A percentile compares a stretch with the other conserved stretches of the same genome.
Conservation (phyloP, 2,113 vertebrate species). For the Albula goreensis region DNA sequence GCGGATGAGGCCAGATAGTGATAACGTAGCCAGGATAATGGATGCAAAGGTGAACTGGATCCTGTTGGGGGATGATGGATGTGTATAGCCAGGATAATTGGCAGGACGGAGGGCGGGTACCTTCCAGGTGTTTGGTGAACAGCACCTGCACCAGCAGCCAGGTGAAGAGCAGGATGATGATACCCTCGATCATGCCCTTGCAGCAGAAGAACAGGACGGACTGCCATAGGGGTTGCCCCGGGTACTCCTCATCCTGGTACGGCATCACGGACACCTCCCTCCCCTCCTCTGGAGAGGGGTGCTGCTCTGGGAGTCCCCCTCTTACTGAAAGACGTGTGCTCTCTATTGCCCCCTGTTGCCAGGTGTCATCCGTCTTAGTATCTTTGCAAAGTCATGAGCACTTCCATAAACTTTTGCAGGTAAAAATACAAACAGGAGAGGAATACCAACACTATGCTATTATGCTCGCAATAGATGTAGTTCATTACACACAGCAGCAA, state of each 20-base stretch:
- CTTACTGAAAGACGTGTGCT: background rate
- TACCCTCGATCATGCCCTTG: slow-evolving; percentile 75
- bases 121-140: slow-evolving; percentile 69
- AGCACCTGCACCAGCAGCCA: slow-evolving; percentile 72
- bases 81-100: background rate
- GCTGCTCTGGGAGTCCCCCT: background rate
- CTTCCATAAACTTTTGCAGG: too few relatives aligned
- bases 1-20: too few relatives aligned
- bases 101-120: slow-evolving; percentile 36
- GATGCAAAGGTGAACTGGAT: background rate
- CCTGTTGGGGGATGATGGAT: background rate
- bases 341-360: background rate
- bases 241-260: slow-evolving; percentile 61
- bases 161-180: slow-evolving; percentile 73
- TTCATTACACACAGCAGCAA: too few relatives aligned
- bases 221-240: slow-evolving; percentile 67
- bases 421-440: too few relatives aligned
- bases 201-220: slow-evolving; percentile 72
- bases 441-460: too few relatives aligned
- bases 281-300: too few relatives aligned
- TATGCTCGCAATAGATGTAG: too few relatives aligned
- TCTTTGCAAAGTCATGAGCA: too few relatives aligned
- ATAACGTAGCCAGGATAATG: background rate
- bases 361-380: too few relatives aligned
- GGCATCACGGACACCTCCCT: slow-evolving; percentile 53